Base-by-base conservation (phyloP, 2,797 vertebrate species). In the Malurus splendens region DNA sequence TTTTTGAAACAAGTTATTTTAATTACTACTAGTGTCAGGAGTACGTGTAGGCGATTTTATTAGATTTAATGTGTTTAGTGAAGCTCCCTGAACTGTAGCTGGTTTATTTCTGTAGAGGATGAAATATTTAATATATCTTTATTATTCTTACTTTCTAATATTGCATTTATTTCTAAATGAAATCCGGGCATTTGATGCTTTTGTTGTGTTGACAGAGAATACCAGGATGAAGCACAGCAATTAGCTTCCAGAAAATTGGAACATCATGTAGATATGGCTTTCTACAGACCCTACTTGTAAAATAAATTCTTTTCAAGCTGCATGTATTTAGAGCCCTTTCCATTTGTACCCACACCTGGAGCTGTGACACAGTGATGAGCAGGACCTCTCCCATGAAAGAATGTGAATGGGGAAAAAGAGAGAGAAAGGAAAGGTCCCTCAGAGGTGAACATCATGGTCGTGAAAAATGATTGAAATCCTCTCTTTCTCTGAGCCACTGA, bases 1-100 rank as follows among this genome's bases (percentile, higher is more conserved):
- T 97, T 97, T 97, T 95, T 96, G 90, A 97, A 96, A 96, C 95
- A 97, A 97, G 96, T 96, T 96, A 97, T 96, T 97, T 97, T 97
- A 98, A 98, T 98, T 97, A 97, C 95, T 96, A 88, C 94, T 88
- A 91, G 94, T 96, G 94, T 97, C 96, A 96, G 95, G 93, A 96
- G 91, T 95, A 96, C 75, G 39, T 97, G 97, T 96, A 95, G 96
- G 95, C 89, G 90, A 96, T 97, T 97, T 97, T 97, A 96, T 97
- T 96, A 97, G 95, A 96, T 87, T 96, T 95, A 95, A 97, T 96
- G 87, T 95, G 92, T 96, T 97, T 96, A 96, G 94, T 92, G 90
- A 96, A 94, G 90, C 92, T 96, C 94, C 92, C 95, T 96, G 95
- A 96, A 95, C 90, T 94, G 76, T 92, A 93, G 91, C 89, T 94